Conservation (phyloP, 2,888 invertebrate species). For the Tenodera sinensis region DNA sequence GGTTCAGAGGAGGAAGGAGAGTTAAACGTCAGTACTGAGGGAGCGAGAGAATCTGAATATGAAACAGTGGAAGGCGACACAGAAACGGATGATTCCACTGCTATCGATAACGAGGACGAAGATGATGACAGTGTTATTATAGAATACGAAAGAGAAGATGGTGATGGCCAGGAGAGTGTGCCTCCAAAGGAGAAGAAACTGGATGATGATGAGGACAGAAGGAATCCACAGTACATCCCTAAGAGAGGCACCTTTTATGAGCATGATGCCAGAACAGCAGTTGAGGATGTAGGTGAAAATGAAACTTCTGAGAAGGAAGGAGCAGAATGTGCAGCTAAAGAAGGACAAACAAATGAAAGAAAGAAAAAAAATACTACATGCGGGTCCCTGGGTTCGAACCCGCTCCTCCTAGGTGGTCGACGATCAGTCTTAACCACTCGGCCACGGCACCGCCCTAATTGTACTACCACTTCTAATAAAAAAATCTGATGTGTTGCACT, state of each 20-base stretch:
- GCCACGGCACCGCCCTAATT: too few species aligned
- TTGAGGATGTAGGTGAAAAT: slow-evolving; percentile 47
- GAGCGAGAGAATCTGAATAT: slow-evolving; percentile 23
- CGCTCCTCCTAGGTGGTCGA: too few species aligned
- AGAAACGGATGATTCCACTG: slow-evolving; percentile 15
- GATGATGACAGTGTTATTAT: slow-evolving; percentile 45
- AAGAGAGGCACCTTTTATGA: slow-evolving; percentile 95
- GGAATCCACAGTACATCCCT: slow-evolving; percentile 96
- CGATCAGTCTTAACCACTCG: too few species aligned
- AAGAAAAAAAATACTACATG: too few species aligned
- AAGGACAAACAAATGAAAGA: slow-evolving; percentile 34
- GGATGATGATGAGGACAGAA: slow-evolving; percentile 90
- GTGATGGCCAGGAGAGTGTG: slow-evolving; percentile 52
- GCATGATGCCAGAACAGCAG: slow-evolving; percentile 86
- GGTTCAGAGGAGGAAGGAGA: slow-evolving; percentile 26
- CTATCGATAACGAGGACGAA: slow-evolving; percentile 12
- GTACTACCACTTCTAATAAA: too few species aligned
- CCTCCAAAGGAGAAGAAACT: slow-evolving; percentile 59
- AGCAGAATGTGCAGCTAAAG: slow-evolving; percentile 18
- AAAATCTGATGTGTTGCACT: too few species aligned
- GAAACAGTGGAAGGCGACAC: slow-evolving; percentile 4
- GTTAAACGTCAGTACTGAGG: slow-evolving; percentile 15
- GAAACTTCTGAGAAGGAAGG: slow-evolving; percentile 8
- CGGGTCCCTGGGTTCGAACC: too few species aligned
- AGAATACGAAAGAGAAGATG: slow-evolving; percentile 63